Base-by-base conservation (phyloP, 2,113 vertebrate species). In the Neolamprologus devosi region DNA sequence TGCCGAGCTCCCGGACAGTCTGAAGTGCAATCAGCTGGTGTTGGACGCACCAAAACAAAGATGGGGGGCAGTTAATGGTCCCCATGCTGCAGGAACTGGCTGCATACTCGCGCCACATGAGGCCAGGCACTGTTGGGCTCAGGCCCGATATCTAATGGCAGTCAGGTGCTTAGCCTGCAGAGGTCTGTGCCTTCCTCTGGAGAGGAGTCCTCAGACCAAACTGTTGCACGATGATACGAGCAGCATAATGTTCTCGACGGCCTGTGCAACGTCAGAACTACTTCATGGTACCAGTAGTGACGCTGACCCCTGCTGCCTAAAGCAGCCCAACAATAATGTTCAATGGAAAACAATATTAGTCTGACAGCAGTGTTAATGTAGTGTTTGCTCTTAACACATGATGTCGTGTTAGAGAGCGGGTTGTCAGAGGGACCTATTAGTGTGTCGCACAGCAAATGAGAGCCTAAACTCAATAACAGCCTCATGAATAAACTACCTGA, bases 351-450 rank as follows among this genome's bases (percentile, higher is more conserved):
- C 16, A 63, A 7, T 7, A 11, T 63, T 4, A 63, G 58, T 63
- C 58, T 63, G 58, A 63, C 4, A 63, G 58, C 2, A 2, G 58
- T 63, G 58, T 0, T 63, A 63, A 63, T 33, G 16, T 33, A 33
- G 58, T 63, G 58, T 63, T 63, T 35, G 58, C 58, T 63, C 28
- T 2, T 60, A 60, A 33, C 57, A 60, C 57, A 17, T 9, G 14
- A 58, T 30, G 57, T 60, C 14, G 14, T 60, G 58, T 33, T 33
- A 5, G 4, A 1, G 58, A 63, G 16, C 28, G 0, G 6, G 0
- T 7, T 35, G 60, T 35, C 2, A 65, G 58, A 35, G 9, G 19
- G 60, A 65, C 0, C 10, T 35, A 65, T 65, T 12, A 37, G 17
- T 65, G 30, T 65, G 60, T 65, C 3, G 10, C 57, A 33, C 58